phyloP scores from a whole-genome alignment of 2,797 vertebrate species.

The Falco concolor region DNA sequence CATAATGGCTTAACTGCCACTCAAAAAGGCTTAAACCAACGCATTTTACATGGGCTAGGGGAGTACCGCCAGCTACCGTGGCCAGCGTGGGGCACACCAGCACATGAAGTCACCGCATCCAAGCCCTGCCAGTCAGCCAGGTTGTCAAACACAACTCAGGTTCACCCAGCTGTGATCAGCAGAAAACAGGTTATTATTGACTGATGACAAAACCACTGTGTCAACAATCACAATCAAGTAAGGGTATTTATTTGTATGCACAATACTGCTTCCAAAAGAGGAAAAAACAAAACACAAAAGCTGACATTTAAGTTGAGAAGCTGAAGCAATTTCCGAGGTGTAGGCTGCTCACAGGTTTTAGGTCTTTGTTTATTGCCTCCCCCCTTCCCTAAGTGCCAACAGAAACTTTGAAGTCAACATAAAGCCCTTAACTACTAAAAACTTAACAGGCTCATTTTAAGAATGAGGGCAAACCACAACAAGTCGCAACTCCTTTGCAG shows the following conservation, averaged over 20 bases:
- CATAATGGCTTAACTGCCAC: background rate
- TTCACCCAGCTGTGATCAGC: background rate
- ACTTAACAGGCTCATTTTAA: background rate
- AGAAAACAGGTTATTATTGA: background rate
- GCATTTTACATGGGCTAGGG: background rate
- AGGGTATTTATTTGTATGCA: background rate
- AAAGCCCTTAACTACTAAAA: background rate
- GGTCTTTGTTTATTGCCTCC: background rate
- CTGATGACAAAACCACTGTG: background rate
- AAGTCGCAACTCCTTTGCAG: background rate
- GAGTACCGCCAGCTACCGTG: background rate
- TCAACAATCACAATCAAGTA: background rate
- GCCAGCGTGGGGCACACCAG: background rate
- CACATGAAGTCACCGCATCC: background rate
- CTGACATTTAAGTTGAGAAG: background rate
- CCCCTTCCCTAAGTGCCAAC: background rate
- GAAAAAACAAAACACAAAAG: background rate
- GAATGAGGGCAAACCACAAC: background rate
- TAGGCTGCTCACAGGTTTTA: background rate
- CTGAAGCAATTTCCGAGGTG: background rate
- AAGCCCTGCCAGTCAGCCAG: background rate
- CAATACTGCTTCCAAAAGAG: background rate
- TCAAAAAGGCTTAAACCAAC: background rate
- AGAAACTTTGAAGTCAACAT: constrained; percentile 19
- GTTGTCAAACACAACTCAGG: background rate